phyloP scores from a whole-genome alignment of 2,113 vertebrate species.

The Syngnathus typhle region DNA sequence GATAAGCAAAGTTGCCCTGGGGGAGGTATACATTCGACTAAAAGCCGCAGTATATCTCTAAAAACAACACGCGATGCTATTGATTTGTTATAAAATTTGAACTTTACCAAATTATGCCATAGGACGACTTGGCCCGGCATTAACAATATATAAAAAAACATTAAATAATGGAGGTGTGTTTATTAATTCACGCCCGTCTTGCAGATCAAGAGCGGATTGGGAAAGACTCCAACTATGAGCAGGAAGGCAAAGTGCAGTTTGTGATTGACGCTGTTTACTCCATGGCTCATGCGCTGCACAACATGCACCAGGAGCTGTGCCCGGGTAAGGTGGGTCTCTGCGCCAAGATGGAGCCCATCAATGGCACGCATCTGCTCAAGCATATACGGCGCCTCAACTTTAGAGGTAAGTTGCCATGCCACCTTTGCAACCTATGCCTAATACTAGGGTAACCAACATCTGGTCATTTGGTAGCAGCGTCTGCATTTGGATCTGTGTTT shows the following conservation, averaged over 20 bases:
- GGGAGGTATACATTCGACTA: background rate
- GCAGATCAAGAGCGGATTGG: constrained; percentile 93
- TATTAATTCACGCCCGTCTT: constrained; percentile 8
- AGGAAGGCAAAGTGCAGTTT: constrained; percentile 97
- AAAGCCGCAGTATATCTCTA: background rate
- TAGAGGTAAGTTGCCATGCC: constrained; percentile 75
- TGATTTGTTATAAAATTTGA: no score
- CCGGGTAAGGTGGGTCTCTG: constrained; percentile 88
- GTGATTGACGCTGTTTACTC: constrained; percentile 93
- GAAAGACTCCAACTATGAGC: constrained; percentile 88
- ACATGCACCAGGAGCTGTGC: constrained; percentile 91
- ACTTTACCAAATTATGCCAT: no score
- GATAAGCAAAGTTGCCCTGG: no score
- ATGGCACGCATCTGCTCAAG: constrained; percentile 87
- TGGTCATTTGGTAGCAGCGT: background rate
- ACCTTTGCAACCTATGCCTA: background rate
- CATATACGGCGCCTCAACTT: constrained; percentile 93
- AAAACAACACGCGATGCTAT: no score
- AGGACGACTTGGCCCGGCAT: no score
- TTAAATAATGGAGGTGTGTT: no score
- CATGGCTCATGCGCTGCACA: constrained; percentile 93
- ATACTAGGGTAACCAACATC: background rate
- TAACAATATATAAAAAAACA: no score
- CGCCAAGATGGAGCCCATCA: constrained; percentile 86
- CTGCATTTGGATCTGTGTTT: no score